phyloP scores from a whole-genome alignment of 2,797 vertebrate genomes.

The Huso huso region DNA sequence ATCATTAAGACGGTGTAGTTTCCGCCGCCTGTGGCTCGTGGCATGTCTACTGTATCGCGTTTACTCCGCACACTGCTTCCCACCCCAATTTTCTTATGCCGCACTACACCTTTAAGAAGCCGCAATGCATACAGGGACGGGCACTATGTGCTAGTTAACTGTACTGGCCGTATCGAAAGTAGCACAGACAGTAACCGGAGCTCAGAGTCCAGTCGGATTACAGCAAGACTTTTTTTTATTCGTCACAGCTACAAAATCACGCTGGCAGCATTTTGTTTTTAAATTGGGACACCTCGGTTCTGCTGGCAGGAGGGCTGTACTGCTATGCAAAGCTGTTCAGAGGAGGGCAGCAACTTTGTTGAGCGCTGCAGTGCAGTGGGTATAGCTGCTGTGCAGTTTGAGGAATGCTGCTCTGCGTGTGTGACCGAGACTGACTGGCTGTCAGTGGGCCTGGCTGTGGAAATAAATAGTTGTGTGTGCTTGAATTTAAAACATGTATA shows the following conservation, averaged over 20 bases:
- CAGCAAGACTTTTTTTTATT: slow-evolving; percentile 1
- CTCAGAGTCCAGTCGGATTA: background rate
- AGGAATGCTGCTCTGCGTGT: background rate
- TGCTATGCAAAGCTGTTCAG: background rate
- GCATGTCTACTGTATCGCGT: too few relatives aligned
- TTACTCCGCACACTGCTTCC: too few relatives aligned
- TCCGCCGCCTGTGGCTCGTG: too few relatives aligned
- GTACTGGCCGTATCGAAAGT: slow-evolving; percentile 15
- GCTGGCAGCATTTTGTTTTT: background rate
- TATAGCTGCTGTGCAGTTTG: background rate
- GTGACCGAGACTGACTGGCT: background rate
- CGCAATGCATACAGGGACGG: slow-evolving; percentile 56
- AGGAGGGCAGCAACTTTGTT: background rate
- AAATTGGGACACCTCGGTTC: background rate
- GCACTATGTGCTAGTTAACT: slow-evolving; percentile 50
- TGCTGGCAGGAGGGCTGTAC: background rate
- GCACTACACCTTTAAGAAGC: background rate
- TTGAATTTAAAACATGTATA: too few relatives aligned
- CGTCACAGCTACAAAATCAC: background rate
- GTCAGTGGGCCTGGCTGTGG: background rate
- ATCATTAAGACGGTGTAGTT: too few relatives aligned
- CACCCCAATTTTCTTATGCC: too few relatives aligned
- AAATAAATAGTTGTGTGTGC: too few relatives aligned
- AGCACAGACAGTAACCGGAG: slow-evolving; percentile 7
- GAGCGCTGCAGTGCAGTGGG: background rate